Evolutionary conservation across 2,888 invertebrate species (phyloP).

Genomic region (Teinopalpus imperialis): DNA sequence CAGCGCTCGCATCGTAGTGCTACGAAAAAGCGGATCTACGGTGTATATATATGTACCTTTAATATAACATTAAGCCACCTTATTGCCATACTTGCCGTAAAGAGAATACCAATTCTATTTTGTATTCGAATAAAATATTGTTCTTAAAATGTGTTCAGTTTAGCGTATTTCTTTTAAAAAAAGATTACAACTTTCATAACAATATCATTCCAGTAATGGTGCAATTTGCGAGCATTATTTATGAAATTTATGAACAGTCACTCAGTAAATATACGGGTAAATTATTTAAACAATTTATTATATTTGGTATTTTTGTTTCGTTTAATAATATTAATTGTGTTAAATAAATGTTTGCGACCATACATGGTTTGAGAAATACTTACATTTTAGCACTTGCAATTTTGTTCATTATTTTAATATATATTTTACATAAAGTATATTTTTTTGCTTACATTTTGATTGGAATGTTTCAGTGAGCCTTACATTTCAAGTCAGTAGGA

Average conservation of each 20-base stretch:
- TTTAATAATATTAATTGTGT: slow-evolving; percentile 13
- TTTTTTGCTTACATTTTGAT: neutral
- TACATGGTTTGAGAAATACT: too few relatives aligned
- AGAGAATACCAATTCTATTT: slow-evolving; percentile 10
- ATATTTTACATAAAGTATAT: neutral
- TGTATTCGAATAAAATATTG: neutral
- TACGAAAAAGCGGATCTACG: slow-evolving; percentile 31
- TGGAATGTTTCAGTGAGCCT: neutral
- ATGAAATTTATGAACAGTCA: slow-evolving; percentile 34
- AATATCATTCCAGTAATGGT: slow-evolving; percentile 34
- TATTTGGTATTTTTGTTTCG: slow-evolving; percentile 7
- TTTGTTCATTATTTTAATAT: too few relatives aligned
- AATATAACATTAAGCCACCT: slow-evolving; percentile 27
- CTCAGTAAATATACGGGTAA: slow-evolving; percentile 14
- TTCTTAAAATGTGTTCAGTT: neutral
- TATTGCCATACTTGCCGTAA: slow-evolving; percentile 9
- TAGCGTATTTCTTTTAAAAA: slow-evolving; percentile 21
- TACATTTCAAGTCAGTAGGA: neutral
- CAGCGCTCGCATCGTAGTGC: slow-evolving; percentile 42
- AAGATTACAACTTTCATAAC: slow-evolving; percentile 30
- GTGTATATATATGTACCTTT: slow-evolving; percentile 9
- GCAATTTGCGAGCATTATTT: slow-evolving; percentile 40
- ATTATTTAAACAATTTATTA: slow-evolving; percentile 14
- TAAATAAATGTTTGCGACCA: neutral
- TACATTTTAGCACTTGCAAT: too few relatives aligned